A percentile compares a stretch with the other conserved stretches of the same genome.
phyloP scores from a whole-genome alignment of 2,797 vertebrate genomes.

The Melanotaenia trifasciata region DNA sequence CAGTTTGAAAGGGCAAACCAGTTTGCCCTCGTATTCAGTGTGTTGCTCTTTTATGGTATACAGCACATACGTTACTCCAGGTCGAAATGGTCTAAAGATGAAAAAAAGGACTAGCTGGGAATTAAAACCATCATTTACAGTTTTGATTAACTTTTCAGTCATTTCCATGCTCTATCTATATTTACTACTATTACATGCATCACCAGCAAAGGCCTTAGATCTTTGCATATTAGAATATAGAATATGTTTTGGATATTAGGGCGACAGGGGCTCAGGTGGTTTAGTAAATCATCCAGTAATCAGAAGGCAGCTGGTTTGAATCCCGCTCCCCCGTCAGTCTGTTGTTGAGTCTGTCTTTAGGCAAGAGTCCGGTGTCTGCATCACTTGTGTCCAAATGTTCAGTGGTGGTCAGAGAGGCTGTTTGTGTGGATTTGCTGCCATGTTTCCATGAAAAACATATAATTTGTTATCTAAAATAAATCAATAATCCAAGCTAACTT shows the following conservation, averaged over 20 bases:
- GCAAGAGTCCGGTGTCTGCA: not conserved
- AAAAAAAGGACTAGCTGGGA: too few species aligned
- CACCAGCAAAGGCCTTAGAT: not conserved
- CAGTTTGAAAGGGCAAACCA: too few species aligned
- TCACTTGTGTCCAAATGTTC: not conserved
- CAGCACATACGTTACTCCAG: not conserved
- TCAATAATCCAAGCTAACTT: not conserved
- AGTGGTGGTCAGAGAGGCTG: not conserved
- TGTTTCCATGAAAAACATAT: not conserved
- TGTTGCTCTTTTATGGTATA: not conserved
- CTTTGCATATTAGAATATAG: not conserved
- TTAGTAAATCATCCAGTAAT: not conserved
- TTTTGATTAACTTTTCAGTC: conserved; percentile 1
- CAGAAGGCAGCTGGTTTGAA: not conserved
- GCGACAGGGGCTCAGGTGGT: too few species aligned
- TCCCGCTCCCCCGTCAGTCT: not conserved
- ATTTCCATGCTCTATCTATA: not conserved
- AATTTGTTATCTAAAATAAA: not conserved
- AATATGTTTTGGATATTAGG: too few species aligned
- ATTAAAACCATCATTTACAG: too few species aligned
- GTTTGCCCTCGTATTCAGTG: too few species aligned
- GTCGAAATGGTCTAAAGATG: too few species aligned
- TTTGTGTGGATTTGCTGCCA: too few species aligned
- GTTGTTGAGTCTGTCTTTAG: not conserved
- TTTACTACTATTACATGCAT: not conserved